Percentiles rank a stretch among this genome's conserved stretches.
phyloP scores from a whole-genome alignment of 2,113 vertebrate species.

The Chloroceryle aenea region DNA sequence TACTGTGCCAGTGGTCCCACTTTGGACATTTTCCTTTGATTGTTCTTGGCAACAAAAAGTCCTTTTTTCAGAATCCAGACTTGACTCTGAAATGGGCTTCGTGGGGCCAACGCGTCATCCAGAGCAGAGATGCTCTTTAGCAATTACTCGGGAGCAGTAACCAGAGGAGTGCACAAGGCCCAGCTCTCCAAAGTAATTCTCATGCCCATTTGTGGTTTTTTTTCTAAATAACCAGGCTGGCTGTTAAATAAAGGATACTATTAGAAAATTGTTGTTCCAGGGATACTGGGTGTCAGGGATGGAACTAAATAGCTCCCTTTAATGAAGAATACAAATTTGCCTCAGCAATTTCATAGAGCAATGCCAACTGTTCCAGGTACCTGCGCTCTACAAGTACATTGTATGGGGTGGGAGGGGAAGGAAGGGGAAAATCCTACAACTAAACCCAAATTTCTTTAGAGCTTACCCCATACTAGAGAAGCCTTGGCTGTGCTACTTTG shows the following conservation, averaged over 20 bases:
- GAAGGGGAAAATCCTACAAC: not conserved
- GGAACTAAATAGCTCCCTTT: not conserved
- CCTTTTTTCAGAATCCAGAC: not conserved
- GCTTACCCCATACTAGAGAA: not conserved
- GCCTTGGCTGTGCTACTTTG: not conserved
- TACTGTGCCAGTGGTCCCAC: not conserved
- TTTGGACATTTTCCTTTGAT: rapidly evolving
- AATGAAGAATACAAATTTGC: not conserved
- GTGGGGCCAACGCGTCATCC: rapidly evolving
- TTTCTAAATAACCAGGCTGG: not conserved
- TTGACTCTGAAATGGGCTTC: not conserved
- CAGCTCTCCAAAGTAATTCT: not conserved
- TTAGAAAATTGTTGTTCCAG: not conserved
- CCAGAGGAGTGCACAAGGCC: not conserved
- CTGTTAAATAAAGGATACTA: not conserved
- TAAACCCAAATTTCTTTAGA: not conserved
- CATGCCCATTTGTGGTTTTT: not conserved
- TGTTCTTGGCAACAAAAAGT: not conserved
- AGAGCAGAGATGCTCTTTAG: not conserved
- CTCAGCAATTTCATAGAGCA: not conserved
- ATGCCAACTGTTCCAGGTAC: not conserved
- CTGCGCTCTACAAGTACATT: not conserved
- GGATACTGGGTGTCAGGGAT: not conserved
- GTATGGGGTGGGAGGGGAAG: not conserved
- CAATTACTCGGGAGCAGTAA: not conserved